Evolutionary conservation across 1,140 invertebrate genomes (phyloP).

Genomic region (Aporrectodea caliginosa): DNA sequence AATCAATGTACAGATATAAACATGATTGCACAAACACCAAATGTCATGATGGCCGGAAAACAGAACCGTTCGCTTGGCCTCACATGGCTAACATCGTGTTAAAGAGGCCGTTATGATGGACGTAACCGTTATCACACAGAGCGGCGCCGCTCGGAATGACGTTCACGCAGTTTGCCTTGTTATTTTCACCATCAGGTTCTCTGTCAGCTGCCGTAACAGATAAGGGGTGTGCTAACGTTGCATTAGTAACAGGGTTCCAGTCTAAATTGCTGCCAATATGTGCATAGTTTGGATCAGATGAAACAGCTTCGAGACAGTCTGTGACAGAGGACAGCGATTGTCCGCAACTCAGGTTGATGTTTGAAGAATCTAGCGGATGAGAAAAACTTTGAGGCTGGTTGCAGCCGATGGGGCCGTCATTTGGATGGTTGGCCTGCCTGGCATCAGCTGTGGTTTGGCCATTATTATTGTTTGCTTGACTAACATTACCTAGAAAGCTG

Average conservation of each 20-base stretch:
- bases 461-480: not conserved
- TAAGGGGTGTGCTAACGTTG: not conserved
- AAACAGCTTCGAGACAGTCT: not conserved
- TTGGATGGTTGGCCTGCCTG: not conserved
- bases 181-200: not conserved
- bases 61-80: not conserved
- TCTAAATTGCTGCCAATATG: not conserved
- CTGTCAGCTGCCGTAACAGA: not conserved
- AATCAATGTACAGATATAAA: not conserved
- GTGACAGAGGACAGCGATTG: not conserved
- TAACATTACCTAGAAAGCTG: not conserved
- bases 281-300: not conserved
- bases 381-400: not conserved
- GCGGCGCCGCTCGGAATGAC: not conserved
- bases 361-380: not conserved
- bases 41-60: not conserved
- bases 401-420: not conserved
- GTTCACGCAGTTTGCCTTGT: not conserved
- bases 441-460: not conserved
- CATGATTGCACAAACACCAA: not conserved
- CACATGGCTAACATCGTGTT: not conserved
- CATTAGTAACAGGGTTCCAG: not conserved
- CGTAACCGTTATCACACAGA: not conserved
- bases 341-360: not conserved
- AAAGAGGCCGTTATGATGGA: not conserved